Percentiles rank a stretch among this genome's conserved stretches.
These are phyloP conservation scores for Alsophila aescularia DNA, from an alignment of 2,888 invertebrate genomes.

Conservation along the genomic window DNA sequence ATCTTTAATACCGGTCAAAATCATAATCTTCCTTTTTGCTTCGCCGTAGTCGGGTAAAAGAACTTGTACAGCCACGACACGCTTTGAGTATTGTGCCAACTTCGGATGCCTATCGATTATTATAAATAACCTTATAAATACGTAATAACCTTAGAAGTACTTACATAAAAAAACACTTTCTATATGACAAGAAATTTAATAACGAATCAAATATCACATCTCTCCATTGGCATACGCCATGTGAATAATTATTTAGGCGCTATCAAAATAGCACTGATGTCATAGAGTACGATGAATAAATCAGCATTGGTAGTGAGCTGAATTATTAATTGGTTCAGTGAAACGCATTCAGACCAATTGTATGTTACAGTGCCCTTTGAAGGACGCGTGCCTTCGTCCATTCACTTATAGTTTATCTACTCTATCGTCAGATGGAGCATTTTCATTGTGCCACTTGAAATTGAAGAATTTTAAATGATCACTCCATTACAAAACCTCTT, in stretches of 20 bases:
- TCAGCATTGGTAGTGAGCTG: constrained; percentile 58
- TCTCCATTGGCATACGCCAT: no score
- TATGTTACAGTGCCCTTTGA: constrained; percentile 62
- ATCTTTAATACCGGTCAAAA: no score
- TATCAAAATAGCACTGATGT: constrained; percentile 22
- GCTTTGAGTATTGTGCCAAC: no score
- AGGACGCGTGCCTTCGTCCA: constrained; percentile 57
- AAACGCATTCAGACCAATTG: constrained; percentile 69
- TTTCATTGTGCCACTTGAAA: constrained; percentile 58
- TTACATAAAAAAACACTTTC: no score
- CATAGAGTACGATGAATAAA: constrained; percentile 49
- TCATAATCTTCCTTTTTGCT: no score
- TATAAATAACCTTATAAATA: no score
- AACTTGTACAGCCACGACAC: no score
- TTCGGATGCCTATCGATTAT: no score
- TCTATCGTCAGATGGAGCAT: constrained; percentile 30
- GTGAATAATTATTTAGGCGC: neutral
- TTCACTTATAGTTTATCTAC: constrained; percentile 39
- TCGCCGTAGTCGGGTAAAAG: no score
- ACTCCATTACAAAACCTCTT: neutral
- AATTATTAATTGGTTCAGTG: constrained; percentile 72
- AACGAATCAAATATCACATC: no score
- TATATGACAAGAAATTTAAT: no score
- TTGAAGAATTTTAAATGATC: neutral
- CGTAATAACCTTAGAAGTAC: no score